Evolutionary conservation across 2,888 invertebrate species (phyloP), one percentile per base, ranked within the genome.

Genomic region (Tenodera sinensis): DNA sequence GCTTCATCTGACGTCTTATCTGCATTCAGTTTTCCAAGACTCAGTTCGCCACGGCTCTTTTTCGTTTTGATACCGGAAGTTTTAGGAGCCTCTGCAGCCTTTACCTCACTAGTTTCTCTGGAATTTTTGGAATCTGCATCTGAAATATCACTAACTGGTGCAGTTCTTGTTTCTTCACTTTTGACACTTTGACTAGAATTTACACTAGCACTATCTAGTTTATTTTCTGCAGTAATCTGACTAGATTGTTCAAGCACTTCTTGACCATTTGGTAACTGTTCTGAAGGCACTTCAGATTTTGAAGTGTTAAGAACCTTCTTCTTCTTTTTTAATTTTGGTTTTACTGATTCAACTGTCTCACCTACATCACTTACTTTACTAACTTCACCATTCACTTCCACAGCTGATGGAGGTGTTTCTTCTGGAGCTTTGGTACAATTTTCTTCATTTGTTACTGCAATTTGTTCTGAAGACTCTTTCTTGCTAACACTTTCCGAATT

Each of bases 401-500:
- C 71, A 28, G 88, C 3, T 84, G 15, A 12, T 81, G 71, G 47
- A 47, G 54, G 20, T 7, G 4, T 88, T 88, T 88, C 83, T 83
- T 85, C 34, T 85, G 81, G 47, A 28, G 25, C 54, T 42, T 54
- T 85, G 12, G 28, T 30, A 54, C 6, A 71, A 71, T 20, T 71
- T 85, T 84, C 83, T n/a, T 85, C 82, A 25, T 34, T 34, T 81
- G 20, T n/a, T 25, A 15, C 42, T 30, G 88, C 84, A 83, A 71
- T 54, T 85, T 89, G 90, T 83, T 89, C 84, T 47, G 86, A 83
- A 28, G 88, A 83, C 28, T 91, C 92, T 91, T 93, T 92, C 91
- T 92, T 92, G 91, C 92, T 92, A 90, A 92, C 87, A 91, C 91
- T 91, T 90, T 91, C 88, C 83, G 91, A 91, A 91, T 92, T 47